These are phyloP conservation scores for Tetraneura akinire DNA, from an alignment of 1,140 invertebrate species.

Conservation along the genomic window DNA sequence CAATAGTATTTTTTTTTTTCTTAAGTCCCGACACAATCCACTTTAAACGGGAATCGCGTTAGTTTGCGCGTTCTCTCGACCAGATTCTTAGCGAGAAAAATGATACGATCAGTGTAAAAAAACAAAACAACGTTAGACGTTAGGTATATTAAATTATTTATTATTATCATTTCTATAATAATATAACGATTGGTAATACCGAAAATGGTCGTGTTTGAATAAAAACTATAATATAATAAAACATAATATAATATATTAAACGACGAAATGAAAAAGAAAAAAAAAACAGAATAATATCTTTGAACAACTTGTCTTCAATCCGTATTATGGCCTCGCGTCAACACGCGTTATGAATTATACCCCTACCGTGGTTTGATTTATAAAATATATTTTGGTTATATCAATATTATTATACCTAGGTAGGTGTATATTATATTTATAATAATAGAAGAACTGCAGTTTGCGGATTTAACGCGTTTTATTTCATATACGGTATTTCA, in stretches of 20 bases:
- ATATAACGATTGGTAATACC: slow-evolving; percentile 38
- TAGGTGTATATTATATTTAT: too few species aligned
- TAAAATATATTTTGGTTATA: too few species aligned
- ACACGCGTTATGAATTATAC: too few species aligned
- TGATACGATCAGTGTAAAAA: slow-evolving; percentile 50
- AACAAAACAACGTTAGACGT: background rate
- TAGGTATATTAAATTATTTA: too few species aligned
- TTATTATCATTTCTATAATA: slow-evolving; percentile 24
- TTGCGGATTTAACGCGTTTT: too few species aligned
- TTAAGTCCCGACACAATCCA: slow-evolving; percentile 1
- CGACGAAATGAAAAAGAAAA: background rate
- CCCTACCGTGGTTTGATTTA: too few species aligned
- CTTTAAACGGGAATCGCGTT: slow-evolving; percentile 5
- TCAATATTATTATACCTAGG: too few species aligned
- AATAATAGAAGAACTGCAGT: too few species aligned
- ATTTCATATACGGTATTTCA: too few species aligned
- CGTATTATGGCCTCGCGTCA: too few species aligned
- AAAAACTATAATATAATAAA: too few species aligned
- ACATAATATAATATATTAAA: background rate
- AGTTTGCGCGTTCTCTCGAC: background rate
- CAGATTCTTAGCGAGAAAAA: slow-evolving; percentile 42
- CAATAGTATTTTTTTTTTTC: slow-evolving; percentile 15
- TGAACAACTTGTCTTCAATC: background rate
- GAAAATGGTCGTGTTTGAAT: slow-evolving; percentile 43
- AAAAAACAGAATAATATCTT: slow-evolving; percentile 24